Conservation (phyloP, 2,113 vertebrate genomes). For the Rynchops niger region DNA sequence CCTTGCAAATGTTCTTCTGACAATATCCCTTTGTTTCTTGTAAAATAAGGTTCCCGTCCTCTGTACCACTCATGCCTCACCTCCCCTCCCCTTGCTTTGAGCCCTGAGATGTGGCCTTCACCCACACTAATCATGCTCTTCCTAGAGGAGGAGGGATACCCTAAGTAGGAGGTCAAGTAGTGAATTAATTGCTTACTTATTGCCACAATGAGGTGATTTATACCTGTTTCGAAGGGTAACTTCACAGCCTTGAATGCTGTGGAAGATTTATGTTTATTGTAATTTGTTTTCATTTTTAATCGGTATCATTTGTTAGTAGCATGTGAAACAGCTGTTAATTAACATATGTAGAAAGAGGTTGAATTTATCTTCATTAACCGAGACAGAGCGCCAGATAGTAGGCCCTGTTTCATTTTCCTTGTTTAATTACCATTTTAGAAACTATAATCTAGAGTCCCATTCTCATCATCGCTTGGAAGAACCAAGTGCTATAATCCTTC, state of each 20-base stretch:
- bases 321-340: constrained; percentile 18
- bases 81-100: neutral
- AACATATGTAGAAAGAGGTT: neutral
- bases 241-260: neutral
- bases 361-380: constrained; percentile 39
- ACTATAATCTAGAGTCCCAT: neutral
- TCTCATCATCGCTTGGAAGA: neutral
- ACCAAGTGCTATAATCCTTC: neutral
- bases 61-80: neutral
- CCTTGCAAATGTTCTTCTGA: neutral
- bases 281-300: constrained; percentile 22
- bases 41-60: neutral
- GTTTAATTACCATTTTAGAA: neutral
- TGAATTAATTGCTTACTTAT: neutral
- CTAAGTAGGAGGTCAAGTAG: neutral
- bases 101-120: neutral
- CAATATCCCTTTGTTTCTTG: neutral
- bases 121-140: neutral
- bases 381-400: neutral
- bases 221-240: neutral
- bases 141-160: neutral
- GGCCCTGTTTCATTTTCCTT: neutral
- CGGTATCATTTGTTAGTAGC: neutral
- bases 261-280: neutral
- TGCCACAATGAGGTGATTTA: neutral